These are phyloP conservation scores for Parnassius smintheus DNA, from an alignment of 2,888 invertebrate genomes.

Conservation along the genomic window DNA sequence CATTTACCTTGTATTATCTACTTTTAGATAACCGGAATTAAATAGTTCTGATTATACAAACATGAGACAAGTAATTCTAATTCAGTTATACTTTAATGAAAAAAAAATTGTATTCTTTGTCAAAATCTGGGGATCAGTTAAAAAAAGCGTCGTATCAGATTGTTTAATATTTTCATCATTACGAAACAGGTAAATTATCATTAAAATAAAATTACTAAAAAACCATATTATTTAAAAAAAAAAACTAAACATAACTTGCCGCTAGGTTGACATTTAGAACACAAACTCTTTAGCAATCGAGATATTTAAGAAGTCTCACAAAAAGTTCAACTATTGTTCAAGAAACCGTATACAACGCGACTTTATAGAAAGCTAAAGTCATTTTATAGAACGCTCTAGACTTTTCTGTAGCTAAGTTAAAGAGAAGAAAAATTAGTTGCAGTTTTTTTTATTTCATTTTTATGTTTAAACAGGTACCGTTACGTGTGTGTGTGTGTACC, in stretches of 20 bases:
- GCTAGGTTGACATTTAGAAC: constrained; percentile 8
- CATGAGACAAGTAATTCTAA: background rate
- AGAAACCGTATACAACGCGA: constrained; percentile 13
- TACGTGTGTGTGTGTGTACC: too few species aligned
- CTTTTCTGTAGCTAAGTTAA: background rate
- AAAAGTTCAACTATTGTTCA: constrained; percentile 22
- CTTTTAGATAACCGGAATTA: background rate
- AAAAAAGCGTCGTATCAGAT: too few species aligned
- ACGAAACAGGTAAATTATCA: too few species aligned
- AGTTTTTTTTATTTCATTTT: background rate
- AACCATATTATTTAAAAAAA: background rate
- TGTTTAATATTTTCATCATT: too few species aligned
- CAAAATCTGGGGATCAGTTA: too few species aligned
- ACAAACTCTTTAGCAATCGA: constrained; percentile 9
- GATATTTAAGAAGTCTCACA: constrained; percentile 10
- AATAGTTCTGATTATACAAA: background rate
- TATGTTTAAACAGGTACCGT: too few species aligned
- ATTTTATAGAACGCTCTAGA: constrained; percentile 3
- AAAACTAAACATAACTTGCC: constrained; percentile 11
- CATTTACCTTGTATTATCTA: background rate
- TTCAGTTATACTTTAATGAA: too few species aligned
- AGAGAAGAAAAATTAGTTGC: constrained; percentile 3
- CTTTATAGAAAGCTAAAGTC: constrained; percentile 3
- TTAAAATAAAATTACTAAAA: too few species aligned
- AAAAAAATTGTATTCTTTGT: too few species aligned